Conservation (phyloP, 2,888 invertebrate genomes). For the Drosophila greeni region DNA sequence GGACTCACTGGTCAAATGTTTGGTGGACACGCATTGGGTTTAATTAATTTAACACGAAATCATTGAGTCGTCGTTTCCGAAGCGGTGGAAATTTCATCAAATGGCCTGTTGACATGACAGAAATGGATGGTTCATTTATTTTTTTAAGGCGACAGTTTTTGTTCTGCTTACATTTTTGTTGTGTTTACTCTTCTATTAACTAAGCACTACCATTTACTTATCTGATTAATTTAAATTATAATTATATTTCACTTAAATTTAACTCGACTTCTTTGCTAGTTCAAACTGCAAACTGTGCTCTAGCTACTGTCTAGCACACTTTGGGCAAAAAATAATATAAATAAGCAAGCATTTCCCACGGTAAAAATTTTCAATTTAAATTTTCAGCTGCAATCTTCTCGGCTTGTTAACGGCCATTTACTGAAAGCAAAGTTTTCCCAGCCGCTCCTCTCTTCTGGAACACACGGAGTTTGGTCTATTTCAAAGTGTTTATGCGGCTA, state of each 20-base stretch:
- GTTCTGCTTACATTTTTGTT: neutral
- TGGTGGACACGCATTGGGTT: conserved; percentile 62
- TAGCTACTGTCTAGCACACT: neutral
- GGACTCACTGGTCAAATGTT: conserved; percentile 56
- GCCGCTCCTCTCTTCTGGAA: conserved; percentile 26
- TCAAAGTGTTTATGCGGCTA: conserved; percentile 73
- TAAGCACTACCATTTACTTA: neutral
- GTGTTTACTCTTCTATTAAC: neutral
- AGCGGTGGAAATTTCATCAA: conserved; percentile 51
- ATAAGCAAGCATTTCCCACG: conserved; percentile 25
- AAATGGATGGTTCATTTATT: conserved; percentile 15
- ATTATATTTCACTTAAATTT: neutral
- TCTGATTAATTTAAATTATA: neutral
- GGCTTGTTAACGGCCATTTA: conserved; percentile 63
- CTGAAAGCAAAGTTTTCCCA: conserved; percentile 50
- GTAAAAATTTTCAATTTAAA: conserved; percentile 60
- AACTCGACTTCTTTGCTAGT: neutral
- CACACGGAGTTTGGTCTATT: conserved; percentile 60
- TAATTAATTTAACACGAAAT: conserved; percentile 74
- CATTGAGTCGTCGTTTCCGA: conserved; percentile 67
- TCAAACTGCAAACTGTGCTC: neutral
- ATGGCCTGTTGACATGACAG: conserved; percentile 68
- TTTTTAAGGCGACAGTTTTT: neutral
- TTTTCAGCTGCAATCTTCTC: conserved; percentile 64
- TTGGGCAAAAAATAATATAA: conserved; percentile 2